Evolutionary conservation across 23 tunicate species (phyloP), one percentile per base, ranked within the genome.

Genomic region (Halocynthia aurantium): DNA sequence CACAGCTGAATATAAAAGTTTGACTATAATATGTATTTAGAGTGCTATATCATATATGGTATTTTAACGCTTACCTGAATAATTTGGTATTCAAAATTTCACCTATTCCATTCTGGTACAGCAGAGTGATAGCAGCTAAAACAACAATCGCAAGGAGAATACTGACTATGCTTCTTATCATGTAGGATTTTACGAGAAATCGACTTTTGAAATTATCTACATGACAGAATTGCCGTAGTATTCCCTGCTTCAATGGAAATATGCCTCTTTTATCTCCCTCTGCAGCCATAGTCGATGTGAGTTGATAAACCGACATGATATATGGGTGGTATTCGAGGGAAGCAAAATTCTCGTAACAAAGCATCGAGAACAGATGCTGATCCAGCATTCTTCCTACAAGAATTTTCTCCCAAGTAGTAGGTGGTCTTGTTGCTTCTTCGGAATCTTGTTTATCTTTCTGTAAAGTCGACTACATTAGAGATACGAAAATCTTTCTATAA

Each of bases 241-340:
- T 74, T 53, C 60, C 78, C 15, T 74, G 67, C 8, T 53, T 54
- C 78, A 74, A 51, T 4, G 78, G 78, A 74, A 12, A 74, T 10
- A 22, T 50, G 10, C 76, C 76, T 9, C 22, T 64, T 17, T 54
- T 21, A 50, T 74, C 78, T 8, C 13, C 13, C 19, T 55, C 64
- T 10, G 13, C 22, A 54, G 62, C 18, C 9, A 31, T 31, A 31
- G 62, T 22, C 10, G 11, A 6, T 74, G 78, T 54, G 55, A 74
- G 22, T 21, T 74, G 20, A 54, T 74, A 74, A 20, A 74, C 78
- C 8, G 78, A 74, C 57, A 74, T 54, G 13, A 74, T 74, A 50
- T 74, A 74, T 13, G 78, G 78, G 31, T 74, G 78, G 17, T 74
- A 64, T n/a, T 74, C 78, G 60, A 74, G 50, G 0, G 78, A 74